These are phyloP conservation scores for Chitala chitala DNA, from an alignment of 2,113 vertebrate genomes.

Conservation along the genomic window DNA sequence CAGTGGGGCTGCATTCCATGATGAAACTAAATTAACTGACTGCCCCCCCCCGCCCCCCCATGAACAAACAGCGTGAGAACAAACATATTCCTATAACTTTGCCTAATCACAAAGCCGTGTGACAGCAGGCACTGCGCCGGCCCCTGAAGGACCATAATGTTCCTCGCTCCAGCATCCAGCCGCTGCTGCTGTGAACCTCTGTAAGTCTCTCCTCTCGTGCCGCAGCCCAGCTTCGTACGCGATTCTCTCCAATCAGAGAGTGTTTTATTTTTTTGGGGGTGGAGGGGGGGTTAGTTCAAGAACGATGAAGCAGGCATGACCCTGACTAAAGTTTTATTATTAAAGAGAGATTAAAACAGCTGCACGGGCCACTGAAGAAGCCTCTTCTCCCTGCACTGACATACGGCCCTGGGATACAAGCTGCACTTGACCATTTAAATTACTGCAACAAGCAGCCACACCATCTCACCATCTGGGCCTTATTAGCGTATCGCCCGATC, in stretches of 20 bases:
- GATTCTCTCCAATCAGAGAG: no score
- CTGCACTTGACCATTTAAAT: constrained; percentile 96
- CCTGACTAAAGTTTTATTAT: constrained; percentile 77
- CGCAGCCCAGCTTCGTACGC: constrained; percentile 47
- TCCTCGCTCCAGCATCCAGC: constrained; percentile 39
- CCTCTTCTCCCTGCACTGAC: constrained; percentile 78
- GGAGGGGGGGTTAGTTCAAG: constrained; percentile 60
- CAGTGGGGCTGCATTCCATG: not conserved
- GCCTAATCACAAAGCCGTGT: not conserved
- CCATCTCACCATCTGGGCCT: constrained; percentile 73
- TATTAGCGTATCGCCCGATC: constrained; percentile 51
- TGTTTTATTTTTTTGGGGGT: no score
- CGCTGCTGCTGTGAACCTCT: constrained; percentile 45
- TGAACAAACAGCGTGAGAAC: constrained; percentile 34
- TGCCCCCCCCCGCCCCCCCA: not conserved
- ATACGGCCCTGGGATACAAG: constrained; percentile 88
- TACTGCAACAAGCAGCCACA: constrained; percentile 80
- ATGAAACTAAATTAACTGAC: not conserved
- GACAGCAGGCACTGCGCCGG: not conserved
- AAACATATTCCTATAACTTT: not conserved
- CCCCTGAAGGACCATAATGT: constrained; percentile 44
- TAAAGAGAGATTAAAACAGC: constrained; percentile 96
- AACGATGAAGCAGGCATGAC: constrained; percentile 66
- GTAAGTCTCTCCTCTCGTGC: constrained; percentile 49
- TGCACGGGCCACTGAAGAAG: constrained; percentile 87